These are phyloP conservation scores for Xestia c-nigrum DNA, from an alignment of 2,888 invertebrate species.

Conservation along the genomic window DNA sequence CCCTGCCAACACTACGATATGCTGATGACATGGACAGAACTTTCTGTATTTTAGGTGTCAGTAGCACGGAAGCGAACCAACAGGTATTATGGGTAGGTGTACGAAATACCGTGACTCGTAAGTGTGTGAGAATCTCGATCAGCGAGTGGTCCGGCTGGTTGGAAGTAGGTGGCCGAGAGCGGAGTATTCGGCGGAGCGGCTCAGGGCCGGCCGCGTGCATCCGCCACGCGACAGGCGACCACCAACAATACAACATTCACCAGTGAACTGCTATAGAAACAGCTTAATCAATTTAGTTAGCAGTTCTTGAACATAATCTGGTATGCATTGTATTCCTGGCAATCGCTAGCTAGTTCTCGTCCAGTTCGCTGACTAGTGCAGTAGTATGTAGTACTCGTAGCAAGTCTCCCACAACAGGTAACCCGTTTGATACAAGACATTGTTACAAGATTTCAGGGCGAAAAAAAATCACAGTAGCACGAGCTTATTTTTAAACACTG, in stretches of 20 bases:
- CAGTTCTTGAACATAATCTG: constrained; percentile 6
- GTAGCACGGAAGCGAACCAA: constrained; percentile 49
- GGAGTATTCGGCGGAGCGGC: constrained; percentile 51
- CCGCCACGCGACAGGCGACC: constrained; percentile 2
- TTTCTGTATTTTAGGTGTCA: constrained; percentile 41
- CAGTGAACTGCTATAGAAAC: background rate
- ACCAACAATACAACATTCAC: background rate
- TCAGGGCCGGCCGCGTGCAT: constrained; percentile 52
- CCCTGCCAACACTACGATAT: background rate
- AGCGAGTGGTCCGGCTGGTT: constrained; percentile 31
- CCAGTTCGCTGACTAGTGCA: background rate
- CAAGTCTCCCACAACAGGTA: background rate
- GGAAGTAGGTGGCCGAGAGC: constrained; percentile 22
- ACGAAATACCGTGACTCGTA: constrained; percentile 28
- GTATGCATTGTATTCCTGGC: background rate
- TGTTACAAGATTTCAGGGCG: background rate
- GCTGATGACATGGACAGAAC: constrained; percentile 12
- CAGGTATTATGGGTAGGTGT: constrained; percentile 13
- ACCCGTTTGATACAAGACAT: background rate
- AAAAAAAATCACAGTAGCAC: background rate
- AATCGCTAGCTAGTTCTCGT: background rate
- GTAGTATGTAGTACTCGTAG: background rate
- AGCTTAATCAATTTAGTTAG: too few relatives aligned
- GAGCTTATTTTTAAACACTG: background rate
- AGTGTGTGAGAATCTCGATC: constrained; percentile 46